Percentiles rank a stretch among this genome's conserved stretches.
Conservation (phyloP, 2,113 vertebrate genomes). For the Pardalotus punctatus region DNA sequence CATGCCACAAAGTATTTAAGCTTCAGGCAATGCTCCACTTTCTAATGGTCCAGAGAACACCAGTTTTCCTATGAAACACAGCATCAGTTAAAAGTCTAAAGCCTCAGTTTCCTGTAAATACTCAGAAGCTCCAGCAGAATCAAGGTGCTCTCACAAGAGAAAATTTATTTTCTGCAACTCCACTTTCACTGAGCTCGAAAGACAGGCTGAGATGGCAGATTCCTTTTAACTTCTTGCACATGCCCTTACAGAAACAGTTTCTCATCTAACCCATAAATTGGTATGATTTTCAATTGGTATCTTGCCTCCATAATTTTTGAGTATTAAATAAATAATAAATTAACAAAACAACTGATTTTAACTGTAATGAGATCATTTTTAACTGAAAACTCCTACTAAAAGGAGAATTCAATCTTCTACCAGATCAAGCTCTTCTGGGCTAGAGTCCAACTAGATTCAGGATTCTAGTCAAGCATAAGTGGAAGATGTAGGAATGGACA, state of each 20-base stretch:
- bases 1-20: constrained; percentile 37
- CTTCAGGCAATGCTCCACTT: background rate
- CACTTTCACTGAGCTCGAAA: background rate
- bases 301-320: background rate
- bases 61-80: background rate
- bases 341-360: background rate
- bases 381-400: background rate
- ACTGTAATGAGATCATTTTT: background rate
- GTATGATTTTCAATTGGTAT: background rate
- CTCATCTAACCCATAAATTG: background rate
- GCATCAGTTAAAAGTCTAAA: background rate
- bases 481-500: background rate
- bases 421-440: background rate
- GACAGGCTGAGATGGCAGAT: background rate
- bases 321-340: background rate
- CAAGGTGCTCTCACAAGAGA: background rate
- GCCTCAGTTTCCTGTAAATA: background rate
- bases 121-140: background rate
- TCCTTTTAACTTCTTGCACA: background rate
- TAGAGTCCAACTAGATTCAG: background rate
- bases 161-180: background rate
- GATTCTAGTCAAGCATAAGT: background rate
- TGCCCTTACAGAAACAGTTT: background rate
- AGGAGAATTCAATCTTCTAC: background rate
- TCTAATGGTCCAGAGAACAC: background rate